Conservation (phyloP, 92 coral and sea anemone genomes). For the Galaxea fascicularis region DNA sequence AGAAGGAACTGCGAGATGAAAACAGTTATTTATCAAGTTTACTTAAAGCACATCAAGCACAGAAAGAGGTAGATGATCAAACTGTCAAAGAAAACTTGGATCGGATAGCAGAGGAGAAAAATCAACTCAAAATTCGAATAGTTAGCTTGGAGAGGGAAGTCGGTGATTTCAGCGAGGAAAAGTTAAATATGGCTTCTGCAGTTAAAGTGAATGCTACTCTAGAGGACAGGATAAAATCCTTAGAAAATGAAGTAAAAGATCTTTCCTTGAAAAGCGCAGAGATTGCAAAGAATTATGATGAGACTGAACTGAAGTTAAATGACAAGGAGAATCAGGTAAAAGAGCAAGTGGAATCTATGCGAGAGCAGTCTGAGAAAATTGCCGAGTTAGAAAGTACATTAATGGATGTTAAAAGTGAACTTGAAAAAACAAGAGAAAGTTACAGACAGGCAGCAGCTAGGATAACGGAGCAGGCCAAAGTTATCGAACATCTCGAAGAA, state of each 20-base stretch:
- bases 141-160: slow-evolving; percentile 74
- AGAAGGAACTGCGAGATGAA: slow-evolving; percentile 65
- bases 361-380: slow-evolving; percentile 61
- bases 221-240: slow-evolving; percentile 76
- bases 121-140: slow-evolving; percentile 75
- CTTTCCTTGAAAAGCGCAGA: slow-evolving; percentile 58
- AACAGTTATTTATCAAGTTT: slow-evolving; percentile 84
- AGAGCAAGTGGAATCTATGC: slow-evolving; percentile 68
- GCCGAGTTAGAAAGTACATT: slow-evolving; percentile 5
- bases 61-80: slow-evolving; percentile 74
- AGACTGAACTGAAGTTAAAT: slow-evolving; percentile 56
- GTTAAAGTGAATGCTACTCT: slow-evolving; percentile 68
- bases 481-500: slow-evolving; percentile 58
- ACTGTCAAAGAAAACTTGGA: slow-evolving; percentile 67
- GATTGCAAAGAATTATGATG: slow-evolving; percentile 53
- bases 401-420: not conserved
- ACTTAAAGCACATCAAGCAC: slow-evolving; percentile 85
- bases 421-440: not conserved
- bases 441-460: slow-evolving; percentile 24
- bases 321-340: slow-evolving; percentile 80
- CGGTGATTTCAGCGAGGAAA: slow-evolving; percentile 75
- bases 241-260: slow-evolving; percentile 41
- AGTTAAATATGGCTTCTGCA: slow-evolving; percentile 67
- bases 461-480: slow-evolving; percentile 57
- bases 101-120: slow-evolving; percentile 74